Evolutionary conservation across 2,797 vertebrate species (phyloP).

Genomic region (Tachyglossus aculeatus): DNA sequence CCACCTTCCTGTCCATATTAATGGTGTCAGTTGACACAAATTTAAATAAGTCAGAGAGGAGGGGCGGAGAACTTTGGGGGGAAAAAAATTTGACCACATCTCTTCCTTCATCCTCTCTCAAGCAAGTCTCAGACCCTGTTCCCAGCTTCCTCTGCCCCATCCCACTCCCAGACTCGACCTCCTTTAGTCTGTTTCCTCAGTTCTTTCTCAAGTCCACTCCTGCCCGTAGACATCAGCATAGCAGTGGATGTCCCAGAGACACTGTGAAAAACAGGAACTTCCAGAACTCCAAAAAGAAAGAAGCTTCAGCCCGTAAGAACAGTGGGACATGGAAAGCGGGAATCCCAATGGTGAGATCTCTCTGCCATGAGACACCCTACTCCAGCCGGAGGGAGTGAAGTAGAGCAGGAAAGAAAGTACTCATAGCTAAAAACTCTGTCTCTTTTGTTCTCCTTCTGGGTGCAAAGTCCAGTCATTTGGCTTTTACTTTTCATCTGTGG

Average conservation of each 20-base stretch:
- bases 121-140: too few species aligned
- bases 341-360: too few species aligned
- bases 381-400: constrained; percentile 24
- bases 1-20: not conserved
- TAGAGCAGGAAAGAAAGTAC: constrained; percentile 45
- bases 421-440: constrained; percentile 45
- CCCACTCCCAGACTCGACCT: not conserved
- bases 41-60: not conserved
- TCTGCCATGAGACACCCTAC: constrained; percentile 25
- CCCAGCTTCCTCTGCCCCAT: not conserved
- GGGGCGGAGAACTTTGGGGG: not conserved
- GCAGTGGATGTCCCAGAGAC: not conserved
- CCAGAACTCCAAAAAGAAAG: constrained; percentile 17
- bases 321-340: too few species aligned
- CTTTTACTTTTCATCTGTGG: constrained; percentile 58
- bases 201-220: not conserved
- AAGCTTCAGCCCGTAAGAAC: constrained; percentile 18
- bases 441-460: constrained; percentile 63
- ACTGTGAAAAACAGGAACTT: constrained; percentile 5
- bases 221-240: not conserved
- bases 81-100: not conserved
- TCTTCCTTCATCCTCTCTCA: not conserved
- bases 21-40: not conserved
- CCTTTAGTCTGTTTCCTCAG: too few species aligned
- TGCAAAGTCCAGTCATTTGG: constrained; percentile 51